Base-by-base conservation (phyloP, 2,888 invertebrate genomes). In the Conops quadrifasciatus region DNA sequence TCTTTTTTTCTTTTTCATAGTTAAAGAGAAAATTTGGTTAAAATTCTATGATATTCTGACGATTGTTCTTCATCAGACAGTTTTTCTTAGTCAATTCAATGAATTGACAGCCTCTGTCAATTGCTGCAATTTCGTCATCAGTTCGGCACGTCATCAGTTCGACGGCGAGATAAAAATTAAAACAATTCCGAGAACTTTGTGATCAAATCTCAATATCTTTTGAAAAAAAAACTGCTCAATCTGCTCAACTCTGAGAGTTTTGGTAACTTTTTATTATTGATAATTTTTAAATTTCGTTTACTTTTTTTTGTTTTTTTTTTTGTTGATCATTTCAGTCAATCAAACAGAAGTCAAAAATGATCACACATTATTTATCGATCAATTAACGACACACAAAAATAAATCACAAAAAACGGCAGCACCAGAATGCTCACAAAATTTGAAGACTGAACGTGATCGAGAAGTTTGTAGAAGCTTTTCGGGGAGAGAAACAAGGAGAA, bases 361-460 rank as follows among this genome's bases (percentile, higher is more conserved):
- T 36, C 36, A 36, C 36, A 56, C 73, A 75, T 76, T 75, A 76
- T 76, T 76, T 74, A 75, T 75, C 75, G 76, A 76, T 75, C 76
- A 75, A 74, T 75, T 74, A 76, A 74, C 74, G 66, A 67, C 68
- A 60, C 70, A 68, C 45, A 30, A 66, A 72, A 72, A 73, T 71
- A 68, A 72, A 73, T 66, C 30, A 47, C 24, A 56, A 72, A 70
- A 63, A 63, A 71, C 64, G 59, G 53, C 53, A 21, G 11, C n/a
- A 49, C 51, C 9, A 69, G 65, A 11, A 67, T 58, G 21, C 63
- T 72, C 74, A 73, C 73, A 71, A 74, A 70, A 70, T 70, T 71
- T 56, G n/a, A 72, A 56, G 69, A 70, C 64, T 71, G 74, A 73
- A 75, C 76, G 76, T 76, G 76, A 73, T 75, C 72, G 70, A 67